Evolutionary conservation across 2,888 invertebrate species (phyloP).

Genomic region (Thymelicus lineola): DNA sequence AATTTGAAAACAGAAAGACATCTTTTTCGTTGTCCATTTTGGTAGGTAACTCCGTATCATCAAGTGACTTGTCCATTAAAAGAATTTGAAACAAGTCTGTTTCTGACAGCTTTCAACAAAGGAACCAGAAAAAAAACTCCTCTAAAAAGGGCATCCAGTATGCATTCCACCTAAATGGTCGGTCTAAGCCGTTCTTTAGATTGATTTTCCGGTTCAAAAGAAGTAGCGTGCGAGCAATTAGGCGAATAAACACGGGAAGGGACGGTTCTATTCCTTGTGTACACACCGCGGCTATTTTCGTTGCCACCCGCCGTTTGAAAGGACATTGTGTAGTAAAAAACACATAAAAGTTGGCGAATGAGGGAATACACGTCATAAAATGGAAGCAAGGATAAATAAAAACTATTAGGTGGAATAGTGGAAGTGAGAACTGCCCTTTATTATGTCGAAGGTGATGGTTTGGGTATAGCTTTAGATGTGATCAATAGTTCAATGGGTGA

Average conservation of each 20-base stretch:
- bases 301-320: constrained; percentile 26
- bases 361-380: neutral
- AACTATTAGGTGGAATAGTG: too few relatives aligned
- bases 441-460: too few relatives aligned
- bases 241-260: constrained; percentile 33
- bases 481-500: too few relatives aligned
- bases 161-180: constrained; percentile 40
- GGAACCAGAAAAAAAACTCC: neutral
- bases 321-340: constrained; percentile 30
- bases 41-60: too few relatives aligned
- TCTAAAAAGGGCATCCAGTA: constrained; percentile 1
- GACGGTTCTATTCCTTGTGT: constrained; percentile 16
- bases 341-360: constrained; percentile 9
- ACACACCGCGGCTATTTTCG: constrained; percentile 29
- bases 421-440: too few relatives aligned
- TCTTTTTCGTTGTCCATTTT: too few relatives aligned
- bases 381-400: too few relatives aligned
- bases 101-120: neutral
- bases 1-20: too few relatives aligned
- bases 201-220: constrained; percentile 48
- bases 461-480: too few relatives aligned
- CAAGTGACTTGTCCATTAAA: too few relatives aligned
- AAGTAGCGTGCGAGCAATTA: constrained; percentile 40
- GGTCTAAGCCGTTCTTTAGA: constrained; percentile 43
- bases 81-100: too few relatives aligned